These are phyloP conservation scores for Amblyjoppa proteus DNA, from an alignment of 2,888 invertebrate species.

Conservation along the genomic window DNA sequence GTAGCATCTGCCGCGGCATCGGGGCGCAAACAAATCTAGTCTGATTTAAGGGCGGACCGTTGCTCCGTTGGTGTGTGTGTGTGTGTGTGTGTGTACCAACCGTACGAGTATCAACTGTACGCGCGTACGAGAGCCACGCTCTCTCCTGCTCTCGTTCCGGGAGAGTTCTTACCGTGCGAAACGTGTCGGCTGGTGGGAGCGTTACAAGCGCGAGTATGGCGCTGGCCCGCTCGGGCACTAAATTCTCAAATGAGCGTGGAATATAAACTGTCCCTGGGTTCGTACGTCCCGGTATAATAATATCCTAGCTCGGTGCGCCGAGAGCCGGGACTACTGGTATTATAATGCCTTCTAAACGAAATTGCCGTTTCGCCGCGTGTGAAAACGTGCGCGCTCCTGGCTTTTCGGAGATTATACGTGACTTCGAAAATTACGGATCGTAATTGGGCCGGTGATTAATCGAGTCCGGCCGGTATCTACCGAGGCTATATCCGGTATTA, in stretches of 20 bases:
- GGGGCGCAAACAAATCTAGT: constrained; percentile 73
- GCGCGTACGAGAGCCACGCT: constrained; percentile 24
- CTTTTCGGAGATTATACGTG: constrained; percentile 49
- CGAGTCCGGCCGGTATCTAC: constrained; percentile 28
- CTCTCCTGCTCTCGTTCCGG: neutral
- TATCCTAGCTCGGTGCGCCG: constrained; percentile 77
- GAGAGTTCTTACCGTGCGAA: constrained; percentile 75
- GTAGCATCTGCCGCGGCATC: constrained; percentile 70
- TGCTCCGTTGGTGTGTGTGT: constrained; percentile 17
- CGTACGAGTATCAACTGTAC: constrained; percentile 51
- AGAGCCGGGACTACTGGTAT: constrained; percentile 74
- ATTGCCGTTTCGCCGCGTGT: constrained; percentile 58
- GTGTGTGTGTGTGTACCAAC: constrained; percentile 11
- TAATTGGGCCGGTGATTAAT: constrained; percentile 43
- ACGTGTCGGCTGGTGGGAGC: constrained; percentile 50
- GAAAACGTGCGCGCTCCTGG: constrained; percentile 57
- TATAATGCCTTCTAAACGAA: constrained; percentile 77
- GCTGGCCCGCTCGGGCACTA: constrained; percentile 74
- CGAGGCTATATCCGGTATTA: no score
- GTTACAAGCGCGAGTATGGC: constrained; percentile 11
- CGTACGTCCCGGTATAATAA: constrained; percentile 61
- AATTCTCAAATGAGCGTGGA: constrained; percentile 82
- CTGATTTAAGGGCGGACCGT: constrained; percentile 70
- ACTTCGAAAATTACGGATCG: constrained; percentile 50
- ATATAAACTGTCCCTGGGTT: constrained; percentile 80